Conservation (phyloP, 2,888 invertebrate species). For the Caenorhabditis macrosperma region DNA sequence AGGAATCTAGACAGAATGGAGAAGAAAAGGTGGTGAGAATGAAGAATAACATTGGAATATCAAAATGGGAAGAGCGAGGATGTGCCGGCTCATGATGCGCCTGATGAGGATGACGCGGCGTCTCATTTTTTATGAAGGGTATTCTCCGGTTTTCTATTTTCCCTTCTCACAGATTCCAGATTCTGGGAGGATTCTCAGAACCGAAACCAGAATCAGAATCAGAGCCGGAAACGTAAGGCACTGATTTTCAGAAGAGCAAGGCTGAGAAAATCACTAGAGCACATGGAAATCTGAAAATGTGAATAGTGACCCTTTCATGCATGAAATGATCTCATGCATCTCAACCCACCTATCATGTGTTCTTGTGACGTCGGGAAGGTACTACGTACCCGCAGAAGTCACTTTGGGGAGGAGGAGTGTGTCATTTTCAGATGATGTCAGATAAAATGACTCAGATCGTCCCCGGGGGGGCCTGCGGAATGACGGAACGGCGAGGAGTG, state of each 20-base stretch:
- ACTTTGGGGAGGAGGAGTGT: not conserved
- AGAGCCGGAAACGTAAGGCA: no score
- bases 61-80: conserved; percentile 19
- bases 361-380: conserved; percentile 19
- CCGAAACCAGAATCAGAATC: no score
- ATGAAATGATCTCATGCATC: conserved; percentile 32
- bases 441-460: not conserved
- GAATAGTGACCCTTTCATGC: conserved; percentile 1
- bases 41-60: conserved; percentile 39
- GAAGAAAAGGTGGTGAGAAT: not conserved
- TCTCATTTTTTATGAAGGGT: conserved; percentile 40
- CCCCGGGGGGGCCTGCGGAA: not conserved
- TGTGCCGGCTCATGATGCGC: no score
- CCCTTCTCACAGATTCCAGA: not conserved
- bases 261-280: not conserved
- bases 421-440: conserved; percentile 1
- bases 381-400: not conserved
- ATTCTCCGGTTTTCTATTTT: conserved; percentile 13
- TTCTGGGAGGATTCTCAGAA: not conserved
- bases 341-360: not conserved
- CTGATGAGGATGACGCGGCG: conserved; percentile 22
- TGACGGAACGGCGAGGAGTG: not conserved
- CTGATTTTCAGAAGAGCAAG: no score
- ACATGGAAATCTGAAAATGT: not conserved
- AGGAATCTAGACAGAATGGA: not conserved